Conservation (phyloP, 2,888 invertebrate species). For the Strigamia transsilvanica region DNA sequence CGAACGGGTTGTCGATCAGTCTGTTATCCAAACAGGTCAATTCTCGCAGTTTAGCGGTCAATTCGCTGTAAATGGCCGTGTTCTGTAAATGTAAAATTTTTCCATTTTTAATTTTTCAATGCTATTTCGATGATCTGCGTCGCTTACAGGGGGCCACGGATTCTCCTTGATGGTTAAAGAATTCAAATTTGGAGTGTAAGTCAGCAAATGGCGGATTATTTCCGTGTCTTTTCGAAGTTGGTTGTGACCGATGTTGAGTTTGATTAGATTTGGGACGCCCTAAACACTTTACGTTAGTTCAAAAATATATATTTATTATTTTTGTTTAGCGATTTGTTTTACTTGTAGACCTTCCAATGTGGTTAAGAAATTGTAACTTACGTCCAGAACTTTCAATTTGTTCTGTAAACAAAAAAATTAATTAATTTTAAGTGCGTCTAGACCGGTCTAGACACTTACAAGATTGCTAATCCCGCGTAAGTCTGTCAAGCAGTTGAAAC, state of each 20-base stretch:
- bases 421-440: background rate
- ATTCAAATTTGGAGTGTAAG: background rate
- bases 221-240: background rate
- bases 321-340: background rate
- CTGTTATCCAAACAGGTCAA: slow-evolving; percentile 19
- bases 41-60: background rate
- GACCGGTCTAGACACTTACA: slow-evolving; percentile 5
- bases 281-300: background rate
- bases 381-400: slow-evolving; percentile 48
- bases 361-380: slow-evolving; percentile 39
- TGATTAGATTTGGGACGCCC: background rate
- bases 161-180: background rate
- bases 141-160: background rate
- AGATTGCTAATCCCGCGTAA: slow-evolving; percentile 45
- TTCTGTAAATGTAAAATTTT: background rate
- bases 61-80: background rate
- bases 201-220: background rate
- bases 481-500: slow-evolving; percentile 51
- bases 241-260: slow-evolving; percentile 7
- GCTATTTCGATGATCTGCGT: background rate
- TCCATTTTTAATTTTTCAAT: background rate
- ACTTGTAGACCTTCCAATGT: slow-evolving; percentile 50
- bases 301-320: background rate
- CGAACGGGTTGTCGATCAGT: background rate
- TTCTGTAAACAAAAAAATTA: slow-evolving; percentile 19